A percentile compares a stretch with the other conserved stretches of the same genome.
Evolutionary conservation across 1,140 invertebrate species (phyloP).

Genomic region (Aporrectodea caliginosa): DNA sequence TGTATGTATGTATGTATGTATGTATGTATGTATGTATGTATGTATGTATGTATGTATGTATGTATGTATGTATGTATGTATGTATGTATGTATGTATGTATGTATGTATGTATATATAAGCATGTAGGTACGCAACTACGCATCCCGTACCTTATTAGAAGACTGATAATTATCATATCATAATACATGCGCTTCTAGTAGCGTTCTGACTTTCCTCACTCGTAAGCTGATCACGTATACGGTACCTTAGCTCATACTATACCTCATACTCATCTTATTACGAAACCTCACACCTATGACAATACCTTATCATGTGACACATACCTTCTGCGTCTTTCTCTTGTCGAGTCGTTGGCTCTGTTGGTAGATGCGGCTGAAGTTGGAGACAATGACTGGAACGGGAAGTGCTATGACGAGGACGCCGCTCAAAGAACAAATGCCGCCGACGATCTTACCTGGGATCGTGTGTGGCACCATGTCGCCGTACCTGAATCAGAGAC

Average conservation of each 20-base stretch:
- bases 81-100: neutral
- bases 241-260: too few relatives aligned
- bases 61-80: neutral
- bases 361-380: constrained; percentile 99
- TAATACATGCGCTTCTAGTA: too few relatives aligned
- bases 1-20: neutral
- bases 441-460: constrained; percentile 96
- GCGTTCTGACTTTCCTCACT: too few relatives aligned
- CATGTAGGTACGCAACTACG: neutral
- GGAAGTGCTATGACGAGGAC: constrained; percentile 99
- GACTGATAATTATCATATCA: too few relatives aligned
- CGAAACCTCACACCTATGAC: too few relatives aligned
- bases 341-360: constrained; percentile 99
- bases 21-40: neutral
- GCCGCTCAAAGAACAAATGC: constrained; percentile 95
- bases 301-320: too few relatives aligned
- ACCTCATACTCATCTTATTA: too few relatives aligned
- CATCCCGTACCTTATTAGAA: neutral
- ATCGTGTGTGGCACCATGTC: constrained; percentile 99
- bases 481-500: constrained; percentile 96
- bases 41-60: neutral
- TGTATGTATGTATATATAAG: neutral
- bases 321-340: constrained; percentile 96
- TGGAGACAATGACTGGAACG: too few relatives aligned
- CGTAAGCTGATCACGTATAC: too few relatives aligned